Evolutionary conservation across 1,140 invertebrate species (phyloP).

Genomic region (Aphidius ervi): DNA sequence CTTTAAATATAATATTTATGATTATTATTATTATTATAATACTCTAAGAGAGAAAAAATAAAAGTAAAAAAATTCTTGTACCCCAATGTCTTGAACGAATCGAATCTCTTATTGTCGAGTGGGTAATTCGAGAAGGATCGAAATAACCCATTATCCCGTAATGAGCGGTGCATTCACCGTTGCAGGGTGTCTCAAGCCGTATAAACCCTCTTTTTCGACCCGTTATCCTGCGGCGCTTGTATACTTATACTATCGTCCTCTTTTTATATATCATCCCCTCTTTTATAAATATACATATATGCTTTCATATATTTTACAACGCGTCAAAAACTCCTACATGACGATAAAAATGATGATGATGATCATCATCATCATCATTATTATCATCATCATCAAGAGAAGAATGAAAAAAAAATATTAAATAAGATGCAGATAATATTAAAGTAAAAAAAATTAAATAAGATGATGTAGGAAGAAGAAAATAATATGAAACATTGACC

Average conservation of each 20-base stretch:
- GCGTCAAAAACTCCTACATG: constrained; percentile 16
- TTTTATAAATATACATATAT: not conserved
- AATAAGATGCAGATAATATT: constrained; percentile 13
- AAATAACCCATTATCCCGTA: constrained; percentile 47
- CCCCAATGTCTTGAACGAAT: constrained; percentile 32
- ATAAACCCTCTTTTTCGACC: constrained; percentile 16
- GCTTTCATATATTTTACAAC: not conserved
- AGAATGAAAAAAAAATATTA: constrained; percentile 8
- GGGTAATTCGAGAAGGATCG: constrained; percentile 47
- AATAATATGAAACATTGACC: constrained; percentile 5
- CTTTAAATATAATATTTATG: too few species aligned
- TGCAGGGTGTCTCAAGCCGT: constrained; percentile 19
- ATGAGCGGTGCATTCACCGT: constrained; percentile 41
- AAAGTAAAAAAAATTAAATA: constrained; percentile 10
- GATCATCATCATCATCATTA: constrained; percentile 15
- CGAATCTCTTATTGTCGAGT: constrained; percentile 46
- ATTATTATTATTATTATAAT: not conserved
- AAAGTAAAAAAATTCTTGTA: not conserved
- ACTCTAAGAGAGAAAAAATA: constrained; percentile 7
- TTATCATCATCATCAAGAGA: constrained; percentile 23
- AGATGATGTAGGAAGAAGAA: constrained; percentile 16
- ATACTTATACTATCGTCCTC: constrained; percentile 21
- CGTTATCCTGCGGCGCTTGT: constrained; percentile 27
- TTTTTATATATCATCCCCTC: constrained; percentile 7
- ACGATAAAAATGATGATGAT: constrained; percentile 11